These are phyloP conservation scores for Piscicola geometra DNA, from an alignment of 2,888 invertebrate genomes.

Conservation along the genomic window DNA sequence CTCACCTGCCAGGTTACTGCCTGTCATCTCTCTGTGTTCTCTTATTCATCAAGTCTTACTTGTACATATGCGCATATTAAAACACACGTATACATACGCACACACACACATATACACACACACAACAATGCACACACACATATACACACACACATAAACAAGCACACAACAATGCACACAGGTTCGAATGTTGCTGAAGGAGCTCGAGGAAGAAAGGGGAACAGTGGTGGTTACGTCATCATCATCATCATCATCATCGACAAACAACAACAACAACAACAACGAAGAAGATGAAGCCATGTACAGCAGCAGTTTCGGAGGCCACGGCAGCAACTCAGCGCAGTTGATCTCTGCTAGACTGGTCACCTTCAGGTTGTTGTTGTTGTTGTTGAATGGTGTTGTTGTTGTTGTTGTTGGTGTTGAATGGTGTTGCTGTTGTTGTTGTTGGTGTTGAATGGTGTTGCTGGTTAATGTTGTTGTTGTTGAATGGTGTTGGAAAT, in stretches of 20 bases:
- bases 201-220: constrained; percentile 75
- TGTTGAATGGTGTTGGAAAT: too few species aligned
- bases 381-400: neutral
- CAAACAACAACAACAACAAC: too few species aligned
- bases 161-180: too few species aligned
- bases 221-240: constrained; percentile 39
- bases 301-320: neutral
- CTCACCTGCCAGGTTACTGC: neutral
- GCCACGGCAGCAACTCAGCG: constrained; percentile 44
- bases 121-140: too few species aligned
- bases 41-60: neutral
- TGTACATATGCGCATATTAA: neutral
- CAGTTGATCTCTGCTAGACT: constrained; percentile 71
- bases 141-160: too few species aligned
- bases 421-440: too few species aligned
- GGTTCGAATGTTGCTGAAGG: constrained; percentile 71
- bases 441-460: neutral
- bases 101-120: constrained; percentile 1
- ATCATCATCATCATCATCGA: neutral
- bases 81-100: neutral
- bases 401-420: neutral
- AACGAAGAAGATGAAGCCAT: constrained; percentile 8
- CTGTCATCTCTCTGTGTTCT: neutral
- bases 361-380: constrained; percentile 69
- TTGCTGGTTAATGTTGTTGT: neutral